These are phyloP conservation scores for Drosophila sproati DNA, from an alignment of 1,140 invertebrate species.

Conservation along the genomic window DNA sequence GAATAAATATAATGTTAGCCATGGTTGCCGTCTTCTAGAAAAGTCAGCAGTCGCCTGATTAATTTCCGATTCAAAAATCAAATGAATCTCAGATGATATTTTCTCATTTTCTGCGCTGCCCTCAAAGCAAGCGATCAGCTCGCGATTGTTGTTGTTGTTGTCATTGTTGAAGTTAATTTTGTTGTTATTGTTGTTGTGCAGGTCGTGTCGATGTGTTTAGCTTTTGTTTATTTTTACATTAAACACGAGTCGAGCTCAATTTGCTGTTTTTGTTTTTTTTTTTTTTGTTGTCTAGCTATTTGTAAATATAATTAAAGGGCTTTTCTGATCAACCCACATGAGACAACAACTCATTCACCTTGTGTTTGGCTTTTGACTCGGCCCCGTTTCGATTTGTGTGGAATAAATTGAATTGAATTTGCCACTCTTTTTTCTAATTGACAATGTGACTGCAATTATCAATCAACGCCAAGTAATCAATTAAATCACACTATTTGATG, in stretches of 20 bases:
- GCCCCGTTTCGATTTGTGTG: slow-evolving; percentile 3
- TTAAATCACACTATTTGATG: slow-evolving; percentile 2
- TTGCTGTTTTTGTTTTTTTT: background rate
- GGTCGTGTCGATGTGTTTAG: slow-evolving; percentile 21
- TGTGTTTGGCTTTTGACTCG: background rate
- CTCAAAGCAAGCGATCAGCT: too few species aligned
- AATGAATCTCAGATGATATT: too few species aligned
- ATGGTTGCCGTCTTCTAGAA: too few species aligned
- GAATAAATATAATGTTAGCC: too few species aligned
- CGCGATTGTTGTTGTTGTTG: too few species aligned
- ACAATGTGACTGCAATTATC: slow-evolving; percentile 17
- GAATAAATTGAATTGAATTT: slow-evolving; percentile 27
- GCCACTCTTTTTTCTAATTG: slow-evolving; percentile 7
- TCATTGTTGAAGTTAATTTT: slow-evolving; percentile 3
- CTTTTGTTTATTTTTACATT: slow-evolving; percentile 12
- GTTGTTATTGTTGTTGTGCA: slow-evolving; percentile 20
- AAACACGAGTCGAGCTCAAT: slow-evolving; percentile 13
- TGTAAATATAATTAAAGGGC: slow-evolving; percentile 12
- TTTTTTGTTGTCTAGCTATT: background rate
- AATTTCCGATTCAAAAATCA: too few species aligned
- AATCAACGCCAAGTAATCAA: slow-evolving; percentile 14
- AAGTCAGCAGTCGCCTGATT: too few species aligned
- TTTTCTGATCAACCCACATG: slow-evolving; percentile 11
- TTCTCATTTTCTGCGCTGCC: too few species aligned
- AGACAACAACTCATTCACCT: slow-evolving; percentile 19